Conservation (phyloP, 1,140 invertebrate species). For the Drosophila obscura region DNA sequence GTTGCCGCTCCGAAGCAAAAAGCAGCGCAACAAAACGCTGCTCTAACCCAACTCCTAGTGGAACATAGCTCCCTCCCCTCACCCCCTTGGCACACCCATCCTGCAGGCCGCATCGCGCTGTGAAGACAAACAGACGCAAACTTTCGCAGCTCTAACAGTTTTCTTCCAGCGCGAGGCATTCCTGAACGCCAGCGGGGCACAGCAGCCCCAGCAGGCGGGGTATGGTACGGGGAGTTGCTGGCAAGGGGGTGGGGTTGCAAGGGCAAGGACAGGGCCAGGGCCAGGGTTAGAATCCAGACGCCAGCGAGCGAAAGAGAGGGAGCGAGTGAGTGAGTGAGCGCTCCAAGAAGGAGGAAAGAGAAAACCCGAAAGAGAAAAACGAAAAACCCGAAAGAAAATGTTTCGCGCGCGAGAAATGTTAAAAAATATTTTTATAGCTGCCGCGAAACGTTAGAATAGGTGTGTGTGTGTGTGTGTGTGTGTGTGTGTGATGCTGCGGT, state of each 20-base stretch:
- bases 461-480: constrained; percentile 16
- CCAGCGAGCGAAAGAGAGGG: not conserved
- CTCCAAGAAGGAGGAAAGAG: constrained; percentile 3
- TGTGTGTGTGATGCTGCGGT: constrained; percentile 15
- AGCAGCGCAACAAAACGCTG: constrained; percentile 13
- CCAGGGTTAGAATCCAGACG: not conserved
- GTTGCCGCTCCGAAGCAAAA: constrained; percentile 18
- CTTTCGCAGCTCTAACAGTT: constrained; percentile 56
- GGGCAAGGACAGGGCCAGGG: constrained; percentile 15
- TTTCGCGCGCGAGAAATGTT: constrained; percentile 72
- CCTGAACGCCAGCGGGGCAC: too few relatives aligned
- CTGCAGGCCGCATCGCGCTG: constrained; percentile 2
- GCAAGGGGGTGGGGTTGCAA: constrained; percentile 1
- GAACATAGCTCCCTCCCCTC: not conserved
- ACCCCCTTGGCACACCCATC: not conserved
- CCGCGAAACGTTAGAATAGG: constrained; percentile 79
- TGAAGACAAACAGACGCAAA: constrained; percentile 54
- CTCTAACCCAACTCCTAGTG: not conserved
- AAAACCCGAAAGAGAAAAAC: constrained; percentile 23
- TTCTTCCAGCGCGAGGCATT: constrained; percentile 12
- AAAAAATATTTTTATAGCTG: constrained; percentile 81
- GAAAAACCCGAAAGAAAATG: constrained; percentile 59
- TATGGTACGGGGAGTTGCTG: not conserved
- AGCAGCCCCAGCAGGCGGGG: not conserved
- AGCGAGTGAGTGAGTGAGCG: constrained; percentile 1